These are phyloP conservation scores for Indicator maculatus DNA, from an alignment of 2,113 vertebrate genomes.

Conservation along the genomic window DNA sequence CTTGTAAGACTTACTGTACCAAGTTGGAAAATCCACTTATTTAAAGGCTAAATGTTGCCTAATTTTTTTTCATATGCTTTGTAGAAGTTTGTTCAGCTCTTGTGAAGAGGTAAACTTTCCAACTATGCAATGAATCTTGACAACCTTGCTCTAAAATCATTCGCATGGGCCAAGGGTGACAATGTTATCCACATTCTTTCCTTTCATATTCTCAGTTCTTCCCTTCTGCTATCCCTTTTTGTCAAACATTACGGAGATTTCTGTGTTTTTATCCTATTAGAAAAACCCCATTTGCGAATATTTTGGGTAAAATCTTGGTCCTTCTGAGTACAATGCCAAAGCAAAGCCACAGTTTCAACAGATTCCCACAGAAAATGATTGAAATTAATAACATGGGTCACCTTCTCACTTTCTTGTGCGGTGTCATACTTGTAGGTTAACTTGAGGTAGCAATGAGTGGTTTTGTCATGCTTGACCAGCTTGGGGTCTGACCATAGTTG, in stretches of 20 bases:
- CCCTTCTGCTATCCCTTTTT: background rate
- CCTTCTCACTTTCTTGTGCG: background rate
- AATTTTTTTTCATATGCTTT: background rate
- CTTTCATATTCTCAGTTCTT: background rate
- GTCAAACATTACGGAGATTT: background rate
- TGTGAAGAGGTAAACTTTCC: background rate
- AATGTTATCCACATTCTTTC: background rate
- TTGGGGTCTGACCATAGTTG: background rate
- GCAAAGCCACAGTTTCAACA: background rate
- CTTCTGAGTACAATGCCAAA: background rate
- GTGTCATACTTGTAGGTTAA: background rate
- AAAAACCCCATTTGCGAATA: background rate
- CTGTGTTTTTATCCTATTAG: background rate
- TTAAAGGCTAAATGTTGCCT: background rate
- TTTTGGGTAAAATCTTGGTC: background rate
- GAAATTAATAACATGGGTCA: background rate
- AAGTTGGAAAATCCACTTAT: background rate
- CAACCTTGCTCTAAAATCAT: background rate
- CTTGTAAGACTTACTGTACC: background rate
- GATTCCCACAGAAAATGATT: background rate
- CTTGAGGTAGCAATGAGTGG: background rate
- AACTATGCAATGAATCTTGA: background rate
- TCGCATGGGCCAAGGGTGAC: background rate
- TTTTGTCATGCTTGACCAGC: rapidly evolving
- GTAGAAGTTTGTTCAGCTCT: background rate